Conservation (phyloP, 2,113 vertebrate genomes). For the Paraplagusia blochii region DNA sequence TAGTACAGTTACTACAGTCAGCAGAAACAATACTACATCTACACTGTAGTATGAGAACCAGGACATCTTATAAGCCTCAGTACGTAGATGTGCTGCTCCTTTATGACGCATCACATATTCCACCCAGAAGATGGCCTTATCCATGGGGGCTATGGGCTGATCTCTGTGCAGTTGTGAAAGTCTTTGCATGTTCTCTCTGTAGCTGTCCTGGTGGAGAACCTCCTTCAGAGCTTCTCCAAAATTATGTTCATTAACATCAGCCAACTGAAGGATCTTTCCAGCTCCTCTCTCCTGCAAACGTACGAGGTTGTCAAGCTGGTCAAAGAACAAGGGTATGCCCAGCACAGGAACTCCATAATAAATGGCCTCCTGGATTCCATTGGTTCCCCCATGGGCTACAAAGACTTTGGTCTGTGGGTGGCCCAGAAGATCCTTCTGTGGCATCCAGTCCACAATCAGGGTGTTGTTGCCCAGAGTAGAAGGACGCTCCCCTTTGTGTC, state of each 20-base stretch:
- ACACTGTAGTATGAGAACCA: constrained; percentile 68
- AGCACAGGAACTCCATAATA: constrained; percentile 69
- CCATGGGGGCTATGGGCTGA: constrained; percentile 58
- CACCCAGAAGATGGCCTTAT: constrained; percentile 67
- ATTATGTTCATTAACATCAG: constrained; percentile 30
- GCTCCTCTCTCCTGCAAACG: constrained; percentile 63
- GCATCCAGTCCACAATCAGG: constrained; percentile 69
- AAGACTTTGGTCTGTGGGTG: constrained; percentile 70
- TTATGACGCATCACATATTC: constrained; percentile 71
- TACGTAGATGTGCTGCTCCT: constrained; percentile 65
- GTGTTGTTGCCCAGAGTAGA: constrained; percentile 73
- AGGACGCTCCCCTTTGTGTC: constrained; percentile 57
- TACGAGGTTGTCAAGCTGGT: constrained; percentile 73
- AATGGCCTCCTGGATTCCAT: constrained; percentile 72
- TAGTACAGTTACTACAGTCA: constrained; percentile 13
- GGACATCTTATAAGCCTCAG: constrained; percentile 62
- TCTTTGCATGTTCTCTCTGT: constrained; percentile 64
- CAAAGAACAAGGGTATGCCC: constrained; percentile 71
- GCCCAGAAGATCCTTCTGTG: constrained; percentile 72
- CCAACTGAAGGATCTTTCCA: constrained; percentile 56
- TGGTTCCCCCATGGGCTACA: constrained; percentile 72
- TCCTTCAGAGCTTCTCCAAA: constrained; percentile 53
- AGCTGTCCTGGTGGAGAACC: constrained; percentile 44
- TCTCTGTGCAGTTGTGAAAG: constrained; percentile 67
- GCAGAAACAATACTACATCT: constrained; percentile 58